Base-by-base conservation (phyloP, 2,113 vertebrate species). In the Dasyornis broadbenti region DNA sequence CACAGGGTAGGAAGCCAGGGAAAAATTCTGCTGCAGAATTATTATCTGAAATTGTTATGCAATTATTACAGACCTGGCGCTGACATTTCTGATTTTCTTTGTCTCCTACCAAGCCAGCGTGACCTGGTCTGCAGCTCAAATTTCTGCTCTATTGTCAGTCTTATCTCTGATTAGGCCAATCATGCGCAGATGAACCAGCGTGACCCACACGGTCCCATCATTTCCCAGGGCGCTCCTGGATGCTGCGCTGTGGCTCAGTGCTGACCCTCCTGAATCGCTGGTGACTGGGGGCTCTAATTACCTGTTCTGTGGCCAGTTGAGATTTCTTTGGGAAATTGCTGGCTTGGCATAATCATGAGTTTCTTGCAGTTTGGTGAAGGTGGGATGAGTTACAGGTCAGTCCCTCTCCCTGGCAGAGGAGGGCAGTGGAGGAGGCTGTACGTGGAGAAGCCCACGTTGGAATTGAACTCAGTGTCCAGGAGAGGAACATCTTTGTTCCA, bases 241-340 rank as follows among this genome's bases (percentile, higher is more conserved):
- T 16, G 49, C 40, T 0, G 0, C 0, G 1, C 45, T 27, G 59
- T 0, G 0, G 26, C 78, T 92, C 5, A 0, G 33, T 10, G 40
- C 44, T 13, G 7, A 14, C n/a, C 71, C 56, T 79, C n/a, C 57
- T 44, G 40, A 50, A 26, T 60, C 73, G 24, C 54, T 35, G 60
- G 7, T 70, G 86, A 17, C 73, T 0, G 0, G 27, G 42, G 31
- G 42, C 75, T 73, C 56, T 75, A 27, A 82, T 89, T 71, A 75
- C 37, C 57, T 59, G 61, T 0, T 6, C 2, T 3, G 26, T 26
- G 92, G 35, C 70, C 1, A 3, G 10, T 14, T 68, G 70, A 44
- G 57, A 27, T 45, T 79, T 0, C 0, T 40, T n/a, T 54, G 35
- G 40, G 39, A 65, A 69, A 53, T 23, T 37, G 13, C 20, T 27